These are phyloP conservation scores for Ganaspis brasiliensis DNA, from an alignment of 2,888 invertebrate species.

Conservation along the genomic window DNA sequence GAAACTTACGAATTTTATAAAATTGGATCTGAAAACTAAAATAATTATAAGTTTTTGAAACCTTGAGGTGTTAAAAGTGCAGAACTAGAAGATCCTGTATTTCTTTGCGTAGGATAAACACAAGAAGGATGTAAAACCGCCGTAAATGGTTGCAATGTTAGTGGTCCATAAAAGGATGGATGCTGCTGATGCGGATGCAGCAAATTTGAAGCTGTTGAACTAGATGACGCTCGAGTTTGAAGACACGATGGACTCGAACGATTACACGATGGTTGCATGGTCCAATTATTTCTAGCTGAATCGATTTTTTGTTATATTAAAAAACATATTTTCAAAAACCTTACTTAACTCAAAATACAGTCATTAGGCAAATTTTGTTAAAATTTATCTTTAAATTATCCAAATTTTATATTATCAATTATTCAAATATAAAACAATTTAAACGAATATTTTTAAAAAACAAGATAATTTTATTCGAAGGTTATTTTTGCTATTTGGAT, in stretches of 20 bases:
- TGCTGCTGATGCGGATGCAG: conserved; percentile 64
- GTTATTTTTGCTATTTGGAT: no score
- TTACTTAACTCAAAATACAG: no score
- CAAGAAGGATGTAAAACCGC: conserved; percentile 69
- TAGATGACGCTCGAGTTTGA: conserved; percentile 61
- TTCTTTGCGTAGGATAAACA: conserved; percentile 70
- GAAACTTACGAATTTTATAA: no score
- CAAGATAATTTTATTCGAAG: no score
- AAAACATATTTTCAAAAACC: neutral
- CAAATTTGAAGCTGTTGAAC: conserved; percentile 59
- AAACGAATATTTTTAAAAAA: no score
- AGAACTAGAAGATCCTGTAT: conserved; percentile 60
- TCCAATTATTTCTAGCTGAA: conserved; percentile 60
- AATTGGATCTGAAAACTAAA: conserved; percentile 8
- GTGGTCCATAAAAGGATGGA: conserved; percentile 72
- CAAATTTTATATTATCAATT: no score
- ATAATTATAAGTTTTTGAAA: conserved; percentile 42
- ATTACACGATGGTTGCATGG: conserved; percentile 73
- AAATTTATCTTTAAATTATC: no score
- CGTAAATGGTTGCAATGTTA: conserved; percentile 69
- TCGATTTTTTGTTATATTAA: neutral
- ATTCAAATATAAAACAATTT: no score
- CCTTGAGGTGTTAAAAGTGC: conserved; percentile 69
- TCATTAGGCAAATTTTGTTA: no score
- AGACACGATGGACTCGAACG: conserved; percentile 70